A percentile compares a stretch with the other conserved stretches of the same genome.
Conservation (phyloP, 2,797 vertebrate species). For the Myiothlypis coronata region DNA sequence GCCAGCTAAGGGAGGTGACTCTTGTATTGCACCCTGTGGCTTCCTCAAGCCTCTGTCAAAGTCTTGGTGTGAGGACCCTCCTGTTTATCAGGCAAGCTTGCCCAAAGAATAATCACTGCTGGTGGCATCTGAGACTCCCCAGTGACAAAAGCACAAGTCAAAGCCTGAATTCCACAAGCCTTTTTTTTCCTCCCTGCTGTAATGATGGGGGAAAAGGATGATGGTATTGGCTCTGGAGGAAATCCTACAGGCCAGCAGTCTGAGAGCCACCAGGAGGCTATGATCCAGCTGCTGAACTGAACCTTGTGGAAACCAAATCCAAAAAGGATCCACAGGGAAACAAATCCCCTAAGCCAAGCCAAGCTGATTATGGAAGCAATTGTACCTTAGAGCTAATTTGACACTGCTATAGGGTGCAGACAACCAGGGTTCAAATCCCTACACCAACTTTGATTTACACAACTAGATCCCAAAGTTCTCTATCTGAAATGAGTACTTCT, state of each 20-base stretch:
- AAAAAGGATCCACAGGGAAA: not conserved
- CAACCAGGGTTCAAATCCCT: not conserved
- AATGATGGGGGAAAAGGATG: not conserved
- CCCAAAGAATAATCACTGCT: not conserved
- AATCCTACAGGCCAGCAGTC: not conserved
- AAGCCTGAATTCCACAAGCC: not conserved
- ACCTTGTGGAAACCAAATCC: not conserved
- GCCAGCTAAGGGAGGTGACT: not conserved
- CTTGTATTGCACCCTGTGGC: not conserved
- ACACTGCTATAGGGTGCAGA: not conserved
- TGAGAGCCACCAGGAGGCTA: not conserved
- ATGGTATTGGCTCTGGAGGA: not conserved
- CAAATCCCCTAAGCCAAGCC: fast-evolving
- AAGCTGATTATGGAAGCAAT: not conserved
- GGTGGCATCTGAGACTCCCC: not conserved
- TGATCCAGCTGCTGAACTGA: not conserved
- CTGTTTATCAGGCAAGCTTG: not conserved
- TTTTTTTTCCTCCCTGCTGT: not conserved
- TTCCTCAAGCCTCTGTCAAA: not conserved
- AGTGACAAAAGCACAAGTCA: not conserved
- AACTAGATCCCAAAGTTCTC: not conserved
- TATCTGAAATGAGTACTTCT: not conserved
- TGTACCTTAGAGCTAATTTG: not conserved
- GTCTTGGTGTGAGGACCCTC: not conserved
- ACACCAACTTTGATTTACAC: not conserved